Evolutionary conservation across 2,113 vertebrate species (phyloP), one percentile per base, ranked within the genome.

Genomic region (Cyanoramphus novaezelandiae): DNA sequence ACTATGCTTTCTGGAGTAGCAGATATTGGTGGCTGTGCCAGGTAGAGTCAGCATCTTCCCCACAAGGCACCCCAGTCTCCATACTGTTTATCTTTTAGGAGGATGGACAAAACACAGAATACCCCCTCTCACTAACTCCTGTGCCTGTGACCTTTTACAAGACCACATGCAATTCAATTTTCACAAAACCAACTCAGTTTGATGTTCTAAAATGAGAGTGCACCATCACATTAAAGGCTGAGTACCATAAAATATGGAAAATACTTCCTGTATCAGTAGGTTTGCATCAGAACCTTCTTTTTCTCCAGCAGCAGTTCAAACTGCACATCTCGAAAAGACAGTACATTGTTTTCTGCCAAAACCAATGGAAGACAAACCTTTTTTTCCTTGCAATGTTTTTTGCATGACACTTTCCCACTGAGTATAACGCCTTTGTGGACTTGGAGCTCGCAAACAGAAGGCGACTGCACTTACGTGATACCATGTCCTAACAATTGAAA

Each of bases 31-130:
- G n/a, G 37, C 21, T n/a, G 14, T 46, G 33, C 5, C 23, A 47
- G 47, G 17, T 35, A 76, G 50, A 59, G 20, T 14, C 57, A 72
- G 7, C 8, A 9, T 17, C 43, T 82, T 82, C 57, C 49, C 49
- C 20, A 27, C 4, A 7, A 55, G 17, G 18, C 2, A 0, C 12
- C 17, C 29, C 16, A 5, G 12, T 44, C 39, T 68, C 17, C 5
- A 6, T 11, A 8, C 13, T 24, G 1, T 24, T 59, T 55, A 15
- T 25, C 46, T 72, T 46, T 8, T 13, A 72, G 31, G 18, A 84
- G 39, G 63, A 59, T 1, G 4, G 11, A 29, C 25, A 53, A 81
- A 77, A 64, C 17, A 24, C 7, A 49, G 75, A 29, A 72, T 31
- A 43, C 6, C 27, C 62, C 25, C 29, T 31, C 5, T 31, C 5